These are phyloP conservation scores for Drosophila tropicalis DNA, from an alignment of 1,140 invertebrate genomes.

Conservation along the genomic window DNA sequence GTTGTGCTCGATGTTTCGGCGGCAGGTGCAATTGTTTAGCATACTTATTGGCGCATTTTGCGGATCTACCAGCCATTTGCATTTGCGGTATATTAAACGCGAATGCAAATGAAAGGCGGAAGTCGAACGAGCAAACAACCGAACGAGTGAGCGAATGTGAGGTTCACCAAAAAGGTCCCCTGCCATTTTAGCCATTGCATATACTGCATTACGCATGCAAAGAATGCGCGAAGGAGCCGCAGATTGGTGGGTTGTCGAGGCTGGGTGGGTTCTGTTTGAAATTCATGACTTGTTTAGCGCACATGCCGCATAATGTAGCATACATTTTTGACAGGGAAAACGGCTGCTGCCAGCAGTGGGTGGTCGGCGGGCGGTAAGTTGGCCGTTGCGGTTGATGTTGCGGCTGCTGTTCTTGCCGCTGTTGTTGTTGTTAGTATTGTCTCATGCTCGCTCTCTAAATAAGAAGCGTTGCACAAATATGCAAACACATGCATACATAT, in stretches of 20 bases:
- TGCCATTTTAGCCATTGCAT: neutral
- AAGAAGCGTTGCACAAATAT: slow-evolving; percentile 63
- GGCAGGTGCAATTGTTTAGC: slow-evolving; percentile 61
- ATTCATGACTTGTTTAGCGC: slow-evolving; percentile 80
- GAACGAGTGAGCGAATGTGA: slow-evolving; percentile 2
- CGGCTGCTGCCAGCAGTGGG: slow-evolving; percentile 62
- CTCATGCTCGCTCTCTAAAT: slow-evolving; percentile 45
- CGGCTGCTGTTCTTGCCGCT: slow-evolving; percentile 6
- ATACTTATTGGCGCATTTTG: slow-evolving; percentile 75
- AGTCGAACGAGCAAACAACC: slow-evolving; percentile 29
- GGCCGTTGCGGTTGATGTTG: too few species aligned
- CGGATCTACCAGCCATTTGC: slow-evolving; percentile 48
- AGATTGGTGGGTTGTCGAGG: neutral
- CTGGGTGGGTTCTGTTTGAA: slow-evolving; percentile 59
- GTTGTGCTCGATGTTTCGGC: neutral
- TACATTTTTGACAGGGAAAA: slow-evolving; percentile 57
- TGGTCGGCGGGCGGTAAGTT: neutral
- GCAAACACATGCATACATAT: slow-evolving; percentile 33
- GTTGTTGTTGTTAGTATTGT: slow-evolving; percentile 40
- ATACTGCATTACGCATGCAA: slow-evolving; percentile 68
- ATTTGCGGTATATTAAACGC: slow-evolving; percentile 53
- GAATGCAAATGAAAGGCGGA: slow-evolving; percentile 72
- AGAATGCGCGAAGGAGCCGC: slow-evolving; percentile 48
- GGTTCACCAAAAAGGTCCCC: slow-evolving; percentile 22
- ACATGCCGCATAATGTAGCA: slow-evolving; percentile 81